A percentile compares a stretch with the other conserved stretches of the same genome.
Conservation (phyloP, 2,888 invertebrate species). For the Frankliniella fusca region DNA sequence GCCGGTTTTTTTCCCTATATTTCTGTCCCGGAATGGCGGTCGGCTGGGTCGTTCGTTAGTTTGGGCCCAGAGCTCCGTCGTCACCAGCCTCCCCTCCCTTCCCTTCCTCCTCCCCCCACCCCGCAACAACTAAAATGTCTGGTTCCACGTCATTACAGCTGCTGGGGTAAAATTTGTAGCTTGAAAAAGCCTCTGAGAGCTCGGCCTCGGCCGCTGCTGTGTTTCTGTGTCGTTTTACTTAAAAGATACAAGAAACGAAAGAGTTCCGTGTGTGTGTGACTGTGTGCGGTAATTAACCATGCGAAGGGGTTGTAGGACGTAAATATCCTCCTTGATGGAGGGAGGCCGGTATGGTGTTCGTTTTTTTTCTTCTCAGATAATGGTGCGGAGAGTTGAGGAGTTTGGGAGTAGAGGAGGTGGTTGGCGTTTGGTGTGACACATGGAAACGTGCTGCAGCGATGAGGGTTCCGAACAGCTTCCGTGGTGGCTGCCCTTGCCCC, state of each 20-base stretch:
- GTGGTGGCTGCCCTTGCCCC: no score
- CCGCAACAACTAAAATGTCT: neutral
- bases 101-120: neutral
- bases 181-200: neutral
- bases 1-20: constrained; percentile 9
- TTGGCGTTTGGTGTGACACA: no score
- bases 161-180: constrained; percentile 4
- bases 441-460: no score
- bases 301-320: neutral
- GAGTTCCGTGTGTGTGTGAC: neutral
- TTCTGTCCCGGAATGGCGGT: neutral
- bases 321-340: neutral
- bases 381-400: no score
- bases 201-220: neutral
- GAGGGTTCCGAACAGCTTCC: no score
- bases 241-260: no score
- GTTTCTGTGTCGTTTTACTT: neutral
- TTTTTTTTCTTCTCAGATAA: no score
- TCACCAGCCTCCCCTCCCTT: neutral
- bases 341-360: neutral
- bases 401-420: no score
- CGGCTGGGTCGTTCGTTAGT: neutral
- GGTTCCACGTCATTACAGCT: neutral
- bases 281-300: constrained; percentile 7
- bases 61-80: neutral